Base-by-base conservation (phyloP, 2,113 vertebrate species). In the Petromus typicus region DNA sequence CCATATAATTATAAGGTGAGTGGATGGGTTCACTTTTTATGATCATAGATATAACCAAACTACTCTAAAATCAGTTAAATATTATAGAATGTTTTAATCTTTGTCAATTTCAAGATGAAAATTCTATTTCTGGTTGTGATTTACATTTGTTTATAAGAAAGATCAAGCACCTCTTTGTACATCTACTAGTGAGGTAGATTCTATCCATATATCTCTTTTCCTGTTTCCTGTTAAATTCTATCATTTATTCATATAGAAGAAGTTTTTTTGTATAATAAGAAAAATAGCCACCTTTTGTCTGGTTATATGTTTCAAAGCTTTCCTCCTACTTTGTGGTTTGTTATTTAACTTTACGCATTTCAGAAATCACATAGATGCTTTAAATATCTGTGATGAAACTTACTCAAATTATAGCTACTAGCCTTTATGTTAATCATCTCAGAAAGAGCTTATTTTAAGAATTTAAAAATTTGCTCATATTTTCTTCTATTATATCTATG, bases 281-380 rank as follows among this genome's bases (percentile, higher is more conserved):
- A 93, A 93, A 87, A 83, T 43, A 84, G 27, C 1, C 20, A 20
- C 7, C 13, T 78, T 91, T 69, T 59, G 17, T 71, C 63, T 95
- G 18, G 18, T 71, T 40, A 71, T 63, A 54, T 84, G 54, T 37
- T 89, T 2, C 6, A 63, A 17, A 73, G 8, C 12, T 73, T 48
- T 56, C 25, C 27, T 17, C 54, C 45, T 30, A 78, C 7, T 71
- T 40, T 88, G 45, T 84, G 23, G 79, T 57, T 89, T 92, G 20
- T 45, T 71, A 67, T 79, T 85, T 79, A 37, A 93, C 30, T 87
- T 95, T 80, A 86, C 20, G 32, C 17, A 86, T 61, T 93, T 69
- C 0, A 16, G 51, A 93, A 93, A 78, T 89, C 79, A 63, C 40
- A 54, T 6, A 63, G 32, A 48, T 48, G 6, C 71, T 80, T 88